These are phyloP conservation scores for Melospiza melodia DNA, from an alignment of 2,113 vertebrate species.

Conservation along the genomic window DNA sequence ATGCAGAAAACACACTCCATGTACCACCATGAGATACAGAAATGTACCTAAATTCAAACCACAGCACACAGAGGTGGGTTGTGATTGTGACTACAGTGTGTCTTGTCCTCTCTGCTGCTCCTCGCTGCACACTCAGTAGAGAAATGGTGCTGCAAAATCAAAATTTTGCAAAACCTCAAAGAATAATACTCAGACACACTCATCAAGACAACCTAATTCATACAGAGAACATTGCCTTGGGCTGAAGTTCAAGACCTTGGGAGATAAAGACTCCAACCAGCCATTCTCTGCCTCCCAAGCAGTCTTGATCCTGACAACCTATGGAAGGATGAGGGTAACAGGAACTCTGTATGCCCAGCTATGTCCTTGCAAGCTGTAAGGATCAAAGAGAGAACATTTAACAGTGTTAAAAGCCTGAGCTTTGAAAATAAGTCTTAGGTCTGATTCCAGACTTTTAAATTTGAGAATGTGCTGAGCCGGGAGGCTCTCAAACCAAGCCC, in stretches of 20 bases:
- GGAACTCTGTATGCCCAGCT: fast-evolving
- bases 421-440: background rate
- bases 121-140: fast-evolving
- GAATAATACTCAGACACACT: background rate
- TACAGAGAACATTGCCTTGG: background rate
- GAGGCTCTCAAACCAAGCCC: background rate
- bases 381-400: background rate
- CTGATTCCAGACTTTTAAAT: background rate
- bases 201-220: background rate
- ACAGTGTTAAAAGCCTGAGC: background rate
- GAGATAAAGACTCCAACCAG: background rate
- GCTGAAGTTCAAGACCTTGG: background rate
- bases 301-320: background rate
- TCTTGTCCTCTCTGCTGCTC: background rate
- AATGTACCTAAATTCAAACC: background rate
- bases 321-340: background rate
- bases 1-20: background rate
- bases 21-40: background rate
- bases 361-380: background rate
- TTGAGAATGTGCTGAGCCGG: background rate
- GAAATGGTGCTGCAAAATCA: background rate
- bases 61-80: background rate
- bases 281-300: background rate
- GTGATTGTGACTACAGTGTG: background rate
- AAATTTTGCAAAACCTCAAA: background rate